Base-by-base conservation (phyloP, 2,113 vertebrate species). In the Cyanoliseus patagonus region DNA sequence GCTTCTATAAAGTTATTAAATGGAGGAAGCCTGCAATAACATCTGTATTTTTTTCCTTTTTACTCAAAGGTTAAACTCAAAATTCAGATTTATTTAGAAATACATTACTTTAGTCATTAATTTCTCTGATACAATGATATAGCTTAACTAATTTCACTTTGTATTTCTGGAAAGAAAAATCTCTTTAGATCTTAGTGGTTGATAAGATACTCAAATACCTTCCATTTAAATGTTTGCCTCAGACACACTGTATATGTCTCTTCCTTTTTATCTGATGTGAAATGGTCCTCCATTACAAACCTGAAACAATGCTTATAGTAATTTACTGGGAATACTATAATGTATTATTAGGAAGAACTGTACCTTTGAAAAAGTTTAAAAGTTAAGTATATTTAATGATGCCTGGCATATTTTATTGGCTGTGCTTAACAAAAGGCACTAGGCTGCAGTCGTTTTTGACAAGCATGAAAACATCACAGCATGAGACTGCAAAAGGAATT, bases 401-500 rank as follows among this genome's bases (percentile, higher is more conserved):
- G 98, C 98, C 98, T 98, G 98, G 98, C 98, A 92, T 98, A 98
- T 98, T 98, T 98, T 98, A 98, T 98, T 98, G 98, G 98, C 98
- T 97, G 98, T 98, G 98, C 98, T 98, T 98, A 98, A 98, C 98
- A 98, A 98, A 98, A 98, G 98, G 98, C 98, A 98, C 98, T 97
- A 98, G 98, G 98, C 98, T 97, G 98, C 98, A 98, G 98, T 98
- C 98, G 98, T 98, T 98, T 98, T 98, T 98, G 98, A 98, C 98
- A 98, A 98, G 98, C 98, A 98, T 98, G 98, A 98, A 98, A 98
- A 98, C 98, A 98, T 98, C 98, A 98, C 98, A 98, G 99, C 98
- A 79, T 99, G 98, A 98, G 98, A 98, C 98, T 98, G 98, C 98
- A 98, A 98, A 98, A 98, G 98, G 98, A 98, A 99, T 98, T 98